Evolutionary conservation across 2,797 vertebrate genomes (phyloP).

Genomic region (Microchirus variegatus): DNA sequence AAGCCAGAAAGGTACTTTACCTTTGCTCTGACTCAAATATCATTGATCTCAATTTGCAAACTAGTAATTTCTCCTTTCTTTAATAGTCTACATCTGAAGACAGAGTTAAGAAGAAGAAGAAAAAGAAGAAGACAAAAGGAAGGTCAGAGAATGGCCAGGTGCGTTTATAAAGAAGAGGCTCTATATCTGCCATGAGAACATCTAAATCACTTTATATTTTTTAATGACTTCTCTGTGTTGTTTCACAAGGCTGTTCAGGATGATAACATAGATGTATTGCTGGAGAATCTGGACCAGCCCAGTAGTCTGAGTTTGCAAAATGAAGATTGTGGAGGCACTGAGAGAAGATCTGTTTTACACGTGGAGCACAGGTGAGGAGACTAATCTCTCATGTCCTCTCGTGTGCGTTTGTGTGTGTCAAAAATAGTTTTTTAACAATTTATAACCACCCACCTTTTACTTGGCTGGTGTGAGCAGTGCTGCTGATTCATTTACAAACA

Average conservation of each 20-base stretch:
- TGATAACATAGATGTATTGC: conserved; percentile 88
- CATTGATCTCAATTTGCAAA: not conserved
- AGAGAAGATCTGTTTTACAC: conserved; percentile 85
- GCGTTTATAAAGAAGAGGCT: conserved; percentile 17
- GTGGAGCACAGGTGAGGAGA: conserved; percentile 91
- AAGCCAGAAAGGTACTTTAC: not conserved
- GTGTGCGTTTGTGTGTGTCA: not conserved
- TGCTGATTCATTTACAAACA: too few relatives aligned
- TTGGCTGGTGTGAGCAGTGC: too few relatives aligned
- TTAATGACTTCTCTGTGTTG: conserved; percentile 4
- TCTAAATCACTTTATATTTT: not conserved
- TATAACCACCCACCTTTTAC: too few relatives aligned
- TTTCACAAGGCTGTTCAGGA: conserved; percentile 72
- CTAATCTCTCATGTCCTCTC: not conserved
- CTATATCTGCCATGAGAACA: not conserved
- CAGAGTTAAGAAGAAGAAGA: conserved; percentile 91
- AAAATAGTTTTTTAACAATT: too few relatives aligned
- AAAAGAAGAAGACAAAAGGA: conserved; percentile 90
- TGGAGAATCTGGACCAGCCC: conserved; percentile 86
- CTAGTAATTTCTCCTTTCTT: conserved; percentile 38
- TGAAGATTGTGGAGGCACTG: conserved; percentile 67
- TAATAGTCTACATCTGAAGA: conserved; percentile 74
- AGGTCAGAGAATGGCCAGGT: conserved; percentile 79
- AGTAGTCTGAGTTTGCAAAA: conserved; percentile 76
- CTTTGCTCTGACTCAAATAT: not conserved